Evolutionary conservation across 2,113 vertebrate species (phyloP).

Genomic region (Emydura subglobosa): DNA sequence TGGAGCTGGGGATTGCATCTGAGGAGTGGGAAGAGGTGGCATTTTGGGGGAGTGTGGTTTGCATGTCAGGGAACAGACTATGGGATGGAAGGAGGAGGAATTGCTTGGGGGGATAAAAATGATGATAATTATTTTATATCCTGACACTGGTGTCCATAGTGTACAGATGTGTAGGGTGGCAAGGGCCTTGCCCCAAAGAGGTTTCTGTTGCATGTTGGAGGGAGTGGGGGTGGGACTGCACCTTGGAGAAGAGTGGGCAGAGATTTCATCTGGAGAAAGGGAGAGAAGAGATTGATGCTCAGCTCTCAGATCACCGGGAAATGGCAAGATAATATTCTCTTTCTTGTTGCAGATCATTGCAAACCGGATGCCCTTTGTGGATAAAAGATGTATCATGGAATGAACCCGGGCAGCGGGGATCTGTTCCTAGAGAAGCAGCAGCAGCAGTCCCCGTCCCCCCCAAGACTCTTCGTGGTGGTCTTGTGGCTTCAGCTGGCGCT

Average conservation of each 20-base stretch:
- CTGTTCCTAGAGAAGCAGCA: conserved; percentile 65
- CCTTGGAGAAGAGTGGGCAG: background rate
- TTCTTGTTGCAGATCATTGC: conserved; percentile 73
- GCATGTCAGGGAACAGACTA: background rate
- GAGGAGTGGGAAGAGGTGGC: background rate
- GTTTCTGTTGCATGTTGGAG: background rate
- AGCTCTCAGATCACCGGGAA: background rate
- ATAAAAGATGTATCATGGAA: conserved; percentile 84
- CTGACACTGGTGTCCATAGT: background rate
- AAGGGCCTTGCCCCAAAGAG: background rate
- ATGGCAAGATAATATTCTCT: conserved; percentile 12
- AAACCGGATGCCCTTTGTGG: conserved; percentile 77
- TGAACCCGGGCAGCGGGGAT: conserved; percentile 74
- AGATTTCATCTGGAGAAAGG: background rate
- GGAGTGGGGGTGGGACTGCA: background rate
- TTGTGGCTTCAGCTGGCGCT: conserved; percentile 76
- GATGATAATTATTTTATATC: background rate
- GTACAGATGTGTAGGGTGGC: background rate
- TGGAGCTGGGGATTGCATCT: background rate
- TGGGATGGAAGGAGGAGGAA: background rate
- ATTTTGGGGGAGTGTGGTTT: background rate
- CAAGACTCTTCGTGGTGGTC: conserved; percentile 67
- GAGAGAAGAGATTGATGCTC: background rate
- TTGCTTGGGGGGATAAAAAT: background rate
- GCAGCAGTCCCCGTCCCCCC: conserved; percentile 44